Evolutionary conservation across 1,140 invertebrate species (phyloP).

Genomic region (Patella vulgata): DNA sequence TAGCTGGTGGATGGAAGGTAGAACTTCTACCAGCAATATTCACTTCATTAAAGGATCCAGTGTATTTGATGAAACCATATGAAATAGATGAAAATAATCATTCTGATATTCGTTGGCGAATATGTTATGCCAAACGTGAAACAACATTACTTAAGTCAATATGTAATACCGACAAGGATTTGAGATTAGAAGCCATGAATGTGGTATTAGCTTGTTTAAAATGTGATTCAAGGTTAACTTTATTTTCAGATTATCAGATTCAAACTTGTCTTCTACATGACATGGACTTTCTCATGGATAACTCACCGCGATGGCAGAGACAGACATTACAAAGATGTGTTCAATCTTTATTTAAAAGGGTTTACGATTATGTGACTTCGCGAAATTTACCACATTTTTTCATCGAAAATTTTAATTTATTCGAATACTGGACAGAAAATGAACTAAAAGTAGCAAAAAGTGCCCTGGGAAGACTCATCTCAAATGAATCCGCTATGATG

Average conservation of each 20-base stretch:
- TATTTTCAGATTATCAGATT: slow-evolving; percentile 41
- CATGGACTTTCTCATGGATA: slow-evolving; percentile 47
- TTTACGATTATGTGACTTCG: slow-evolving; percentile 35
- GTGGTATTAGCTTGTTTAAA: slow-evolving; percentile 34
- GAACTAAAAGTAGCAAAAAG: slow-evolving; percentile 5
- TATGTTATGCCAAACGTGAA: slow-evolving; percentile 38
- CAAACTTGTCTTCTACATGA: slow-evolving; percentile 49
- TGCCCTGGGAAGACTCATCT: slow-evolving; percentile 12
- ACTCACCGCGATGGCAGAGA: slow-evolving; percentile 50
- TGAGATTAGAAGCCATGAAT: slow-evolving; percentile 41
- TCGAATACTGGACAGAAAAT: not conserved
- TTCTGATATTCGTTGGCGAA: slow-evolving; percentile 41
- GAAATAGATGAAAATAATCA: slow-evolving; percentile 31
- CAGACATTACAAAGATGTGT: slow-evolving; percentile 42
- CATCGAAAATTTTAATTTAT: slow-evolving; percentile 40
- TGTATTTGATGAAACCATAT: slow-evolving; percentile 28
- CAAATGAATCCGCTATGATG: slow-evolving; percentile 22
- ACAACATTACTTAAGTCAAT: slow-evolving; percentile 43
- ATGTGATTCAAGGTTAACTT: slow-evolving; percentile 44
- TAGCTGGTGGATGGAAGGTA: no score
- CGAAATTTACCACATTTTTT: slow-evolving; percentile 46
- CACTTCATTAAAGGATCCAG: no score
- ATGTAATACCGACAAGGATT: slow-evolving; percentile 40
- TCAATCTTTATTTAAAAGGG: slow-evolving; percentile 35
- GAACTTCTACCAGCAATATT: no score